These are phyloP conservation scores for Mnemiopsis leidyi DNA, from an alignment of 37 sponge, comb jelly and placozoan genomes.

Conservation along the genomic window DNA sequence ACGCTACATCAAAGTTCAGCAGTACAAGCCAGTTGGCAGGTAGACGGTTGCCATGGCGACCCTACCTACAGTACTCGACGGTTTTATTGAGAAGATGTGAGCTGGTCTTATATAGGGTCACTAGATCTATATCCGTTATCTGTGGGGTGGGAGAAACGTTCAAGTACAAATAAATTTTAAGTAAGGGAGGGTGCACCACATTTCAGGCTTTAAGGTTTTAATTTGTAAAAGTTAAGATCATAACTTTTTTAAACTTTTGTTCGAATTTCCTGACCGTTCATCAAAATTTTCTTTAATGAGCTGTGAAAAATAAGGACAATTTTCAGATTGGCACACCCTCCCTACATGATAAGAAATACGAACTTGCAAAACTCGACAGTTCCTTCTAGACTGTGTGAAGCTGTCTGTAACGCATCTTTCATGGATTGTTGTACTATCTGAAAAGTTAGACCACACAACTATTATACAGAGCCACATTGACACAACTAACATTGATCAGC, in stretches of 20 bases:
- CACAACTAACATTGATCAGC: too few species aligned
- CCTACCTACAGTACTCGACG: slow-evolving; percentile 62
- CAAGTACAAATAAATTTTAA: neutral
- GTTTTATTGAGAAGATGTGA: neutral
- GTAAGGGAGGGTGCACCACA: neutral
- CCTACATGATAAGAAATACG: neutral
- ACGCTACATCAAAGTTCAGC: neutral
- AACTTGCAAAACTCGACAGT: slow-evolving; percentile 62
- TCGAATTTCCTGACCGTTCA: too few species aligned
- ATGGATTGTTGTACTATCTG: neutral
- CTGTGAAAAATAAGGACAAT: too few species aligned
- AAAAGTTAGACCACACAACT: neutral
- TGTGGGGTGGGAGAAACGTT: neutral
- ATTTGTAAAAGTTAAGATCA: too few species aligned
- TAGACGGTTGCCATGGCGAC: neutral
- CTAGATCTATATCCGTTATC: slow-evolving; percentile 21
- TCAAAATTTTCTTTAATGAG: too few species aligned
- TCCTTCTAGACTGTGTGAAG: slow-evolving; percentile 12
- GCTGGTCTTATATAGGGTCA: neutral
- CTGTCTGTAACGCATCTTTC: neutral
- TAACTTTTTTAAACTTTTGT: too few species aligned
- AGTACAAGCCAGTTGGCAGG: neutral
- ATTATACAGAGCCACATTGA: too few species aligned
- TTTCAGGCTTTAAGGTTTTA: too few species aligned
- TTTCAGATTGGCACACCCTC: too few species aligned